Base-by-base conservation (phyloP, 2,888 invertebrate genomes). In the Ormyrus pomaceus region DNA sequence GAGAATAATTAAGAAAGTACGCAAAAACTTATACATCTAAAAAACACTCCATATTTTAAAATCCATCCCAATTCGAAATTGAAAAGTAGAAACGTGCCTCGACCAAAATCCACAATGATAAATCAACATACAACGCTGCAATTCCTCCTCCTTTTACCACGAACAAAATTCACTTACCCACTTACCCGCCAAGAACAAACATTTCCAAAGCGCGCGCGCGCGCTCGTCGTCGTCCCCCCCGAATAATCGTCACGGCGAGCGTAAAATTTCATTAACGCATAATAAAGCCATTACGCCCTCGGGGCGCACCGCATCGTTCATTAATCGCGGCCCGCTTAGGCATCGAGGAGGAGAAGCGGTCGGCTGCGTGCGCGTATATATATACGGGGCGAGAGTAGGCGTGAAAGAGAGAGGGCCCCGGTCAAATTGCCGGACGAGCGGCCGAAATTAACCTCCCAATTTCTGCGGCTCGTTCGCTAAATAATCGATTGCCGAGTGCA, bases 401-500 rank as follows among this genome's bases (percentile, higher is more conserved):
- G 75, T 66, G 66, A 68, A 61, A 68, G 68, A 75, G 34, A 3
- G 68, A 19, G 68, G 86, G 84, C 34, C 34, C 34, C 85, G 86
- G 83, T 84, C 84, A 85, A 73, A 73, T 73, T 73, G 65, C 48
- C 73, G 61, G 62, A 59, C 70, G 56, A 48, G 45, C 55, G 51
- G 19, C 48, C 55, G 76, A 86, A 87, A 88, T 88, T 88, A 88
- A 86, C 86, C 87, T 86, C 86, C 87, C 87, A 87, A 88, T 87
- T 88, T 87, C 86, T 86, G 86, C 84, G 87, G 87, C 87, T 87
- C 86, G 87, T 88, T 86, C 34, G 86, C 87, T 86, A 87, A 89
- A 72, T 77, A 88, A 89, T 89, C 88, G 89, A 89, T 88, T 84
- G 86, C 84, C 85, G 34, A 34, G 34, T 34, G 85, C 83, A 85